Base-by-base conservation (phyloP, 2,888 invertebrate genomes). In the Scaptomyza reducta region DNA sequence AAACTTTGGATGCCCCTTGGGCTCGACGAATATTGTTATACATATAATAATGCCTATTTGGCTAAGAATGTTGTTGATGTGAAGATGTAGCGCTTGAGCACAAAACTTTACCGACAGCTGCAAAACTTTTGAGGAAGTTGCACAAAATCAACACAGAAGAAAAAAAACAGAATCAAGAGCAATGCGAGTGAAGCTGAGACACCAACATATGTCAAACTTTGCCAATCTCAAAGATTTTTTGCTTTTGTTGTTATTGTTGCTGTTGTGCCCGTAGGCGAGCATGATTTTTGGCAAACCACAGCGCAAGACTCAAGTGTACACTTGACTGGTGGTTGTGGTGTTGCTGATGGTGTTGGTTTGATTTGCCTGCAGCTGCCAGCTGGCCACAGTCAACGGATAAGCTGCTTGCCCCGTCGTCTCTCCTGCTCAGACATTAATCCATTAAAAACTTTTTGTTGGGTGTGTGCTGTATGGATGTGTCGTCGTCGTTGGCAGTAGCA, bases 191-290 rank as follows among this genome's bases (percentile, higher is more conserved):
- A 49, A 16, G 25, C 55, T 40, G 54, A 42, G 46, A 22, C 42
- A 35, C 22, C 76, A 71, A 70, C 82, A 84, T 77, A 84, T 84
- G 81, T 76, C 83, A 79, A 84, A 84, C 75, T 85, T 85, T 85
- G 70, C 63, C 75, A 83, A 85, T 84, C 73, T 83, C 56, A 69
- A 74, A 79, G 80, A 74, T 70, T 70, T 67, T 67, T 67, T 14
- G 14, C 6, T 18, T n/a, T 13, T 53, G 22, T 42, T 42, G 22
- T 6, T 22, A 6, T 14, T 38, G 38, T 38, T 14, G 33, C 13
- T 33, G 31, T 9, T 33, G 9, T 33, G 25, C 61, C 56, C 41
- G 27, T 33, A 50, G 57, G 66, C 46, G 46, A 51, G 58, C 74
- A 72, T 64, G 81, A 79, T 77, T 81, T 79, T 65, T 60, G 81